Evolutionary conservation across 2,888 invertebrate genomes (phyloP).

Genomic region (Drosophila yooni): DNA sequence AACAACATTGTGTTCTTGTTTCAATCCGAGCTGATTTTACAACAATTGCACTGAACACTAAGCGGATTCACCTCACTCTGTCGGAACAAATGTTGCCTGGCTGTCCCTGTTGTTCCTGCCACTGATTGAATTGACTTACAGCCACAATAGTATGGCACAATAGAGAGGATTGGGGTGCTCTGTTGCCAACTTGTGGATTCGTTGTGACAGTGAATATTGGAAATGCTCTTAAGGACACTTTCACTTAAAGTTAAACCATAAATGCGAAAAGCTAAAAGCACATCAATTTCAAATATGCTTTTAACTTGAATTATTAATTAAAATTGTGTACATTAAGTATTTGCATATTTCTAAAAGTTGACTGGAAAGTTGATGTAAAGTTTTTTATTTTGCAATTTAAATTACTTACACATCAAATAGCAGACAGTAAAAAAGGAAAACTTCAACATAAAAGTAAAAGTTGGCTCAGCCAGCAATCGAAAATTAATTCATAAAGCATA

Average conservation of each 20-base stretch:
- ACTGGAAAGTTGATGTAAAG: neutral
- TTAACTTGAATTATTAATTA: neutral
- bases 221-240: neutral
- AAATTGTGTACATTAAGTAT: neutral
- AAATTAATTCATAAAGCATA: constrained; percentile 25
- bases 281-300: neutral
- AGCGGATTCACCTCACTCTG: constrained; percentile 44
- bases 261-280: neutral
- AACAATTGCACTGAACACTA: constrained; percentile 36
- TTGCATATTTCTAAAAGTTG: neutral
- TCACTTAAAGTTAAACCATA: neutral
- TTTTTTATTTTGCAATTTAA: constrained; percentile 19
- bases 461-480: constrained; percentile 29
- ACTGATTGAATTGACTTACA: constrained; percentile 47
- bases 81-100: constrained; percentile 49
- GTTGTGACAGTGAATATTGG: constrained; percentile 11
- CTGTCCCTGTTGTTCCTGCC: constrained; percentile 32
- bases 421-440: constrained; percentile 1
- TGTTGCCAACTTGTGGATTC: constrained; percentile 7
- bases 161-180: neutral
- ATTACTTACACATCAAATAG: constrained; percentile 20
- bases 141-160: constrained; percentile 8
- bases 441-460: constrained; percentile 20
- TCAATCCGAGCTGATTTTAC: constrained; percentile 40
- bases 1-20: constrained; percentile 44